Percentiles rank a stretch among this genome's conserved stretches.
Conservation (phyloP, 2,113 vertebrate species). For the Thamnophis sirtalis region DNA sequence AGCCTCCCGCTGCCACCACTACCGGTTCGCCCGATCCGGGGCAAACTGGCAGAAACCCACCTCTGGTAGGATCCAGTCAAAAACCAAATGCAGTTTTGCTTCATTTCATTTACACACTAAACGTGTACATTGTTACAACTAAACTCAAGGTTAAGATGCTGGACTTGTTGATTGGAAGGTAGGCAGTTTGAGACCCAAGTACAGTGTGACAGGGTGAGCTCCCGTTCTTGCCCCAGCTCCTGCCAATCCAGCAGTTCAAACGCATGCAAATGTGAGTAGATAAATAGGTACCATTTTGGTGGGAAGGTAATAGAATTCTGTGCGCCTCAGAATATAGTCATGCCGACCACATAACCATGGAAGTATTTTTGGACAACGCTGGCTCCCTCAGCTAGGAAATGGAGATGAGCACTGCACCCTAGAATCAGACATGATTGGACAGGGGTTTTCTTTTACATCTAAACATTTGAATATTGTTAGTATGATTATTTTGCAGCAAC, state of each 20-base stretch:
- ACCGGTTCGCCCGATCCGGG: no score
- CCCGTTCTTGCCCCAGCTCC: not conserved
- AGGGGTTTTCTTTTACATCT: not conserved
- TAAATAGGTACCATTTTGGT: not conserved
- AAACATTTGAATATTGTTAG: not conserved
- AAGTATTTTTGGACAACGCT: not conserved
- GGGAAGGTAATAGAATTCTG: not conserved
- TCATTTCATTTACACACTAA: not conserved
- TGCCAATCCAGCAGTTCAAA: not conserved
- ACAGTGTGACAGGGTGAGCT: not conserved
- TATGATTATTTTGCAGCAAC: not conserved
- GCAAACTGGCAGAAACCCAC: no score
- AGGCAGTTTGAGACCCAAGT: not conserved
- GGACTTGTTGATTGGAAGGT: not conserved
- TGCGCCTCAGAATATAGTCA: not conserved
- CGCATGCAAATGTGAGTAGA: not conserved
- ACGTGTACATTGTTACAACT: not conserved
- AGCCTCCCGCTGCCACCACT: no score
- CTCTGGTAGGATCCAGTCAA: not conserved
- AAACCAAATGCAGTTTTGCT: not conserved
- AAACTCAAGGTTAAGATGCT: no score
- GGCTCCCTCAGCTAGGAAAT: not conserved
- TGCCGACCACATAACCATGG: not conserved
- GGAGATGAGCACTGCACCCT: not conserved
- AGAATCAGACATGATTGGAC: not conserved